Conservation (phyloP, 1,140 invertebrate species). For the Tribolium madens region DNA sequence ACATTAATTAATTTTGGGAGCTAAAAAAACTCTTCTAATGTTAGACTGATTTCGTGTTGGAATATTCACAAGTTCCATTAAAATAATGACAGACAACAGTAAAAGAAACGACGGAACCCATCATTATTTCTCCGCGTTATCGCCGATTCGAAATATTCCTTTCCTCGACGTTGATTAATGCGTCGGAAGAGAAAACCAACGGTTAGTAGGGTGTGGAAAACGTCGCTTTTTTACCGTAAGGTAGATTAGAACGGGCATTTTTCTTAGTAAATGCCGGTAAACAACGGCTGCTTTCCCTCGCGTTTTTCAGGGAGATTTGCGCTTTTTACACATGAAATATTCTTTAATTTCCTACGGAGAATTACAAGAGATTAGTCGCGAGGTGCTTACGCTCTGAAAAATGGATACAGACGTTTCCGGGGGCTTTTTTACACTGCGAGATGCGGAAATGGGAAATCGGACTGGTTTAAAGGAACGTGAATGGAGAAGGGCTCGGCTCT, state of each 20-base stretch:
- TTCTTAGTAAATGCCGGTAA: slow-evolving; percentile 46
- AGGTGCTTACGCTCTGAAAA: slow-evolving; percentile 22
- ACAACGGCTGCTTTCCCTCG: slow-evolving; percentile 14
- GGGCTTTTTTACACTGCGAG: background rate
- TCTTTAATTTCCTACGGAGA: slow-evolving; percentile 54
- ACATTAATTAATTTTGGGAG: slow-evolving; percentile 21
- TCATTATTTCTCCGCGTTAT: slow-evolving; percentile 30
- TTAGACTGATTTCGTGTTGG: background rate
- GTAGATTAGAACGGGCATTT: slow-evolving; percentile 49
- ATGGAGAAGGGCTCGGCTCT: background rate
- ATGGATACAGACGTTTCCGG: slow-evolving; percentile 31
- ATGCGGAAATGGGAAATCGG: slow-evolving; percentile 20
- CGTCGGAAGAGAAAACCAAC: slow-evolving; percentile 32
- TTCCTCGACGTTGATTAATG: slow-evolving; percentile 13
- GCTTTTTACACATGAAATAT: slow-evolving; percentile 53
- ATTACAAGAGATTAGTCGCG: slow-evolving; percentile 50
- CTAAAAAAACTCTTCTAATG: too few species aligned
- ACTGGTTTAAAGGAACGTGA: background rate
- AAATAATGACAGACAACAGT: background rate
- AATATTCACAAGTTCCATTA: slow-evolving; percentile 15
- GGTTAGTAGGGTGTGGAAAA: slow-evolving; percentile 28
- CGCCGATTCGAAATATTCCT: slow-evolving; percentile 25
- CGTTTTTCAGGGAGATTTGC: slow-evolving; percentile 48
- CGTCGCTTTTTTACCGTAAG: slow-evolving; percentile 36
- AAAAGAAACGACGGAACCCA: background rate